Evolutionary conservation across 2,113 vertebrate species (phyloP), one percentile per base, ranked within the genome.

Genomic region (Ploceus nigricollis): DNA sequence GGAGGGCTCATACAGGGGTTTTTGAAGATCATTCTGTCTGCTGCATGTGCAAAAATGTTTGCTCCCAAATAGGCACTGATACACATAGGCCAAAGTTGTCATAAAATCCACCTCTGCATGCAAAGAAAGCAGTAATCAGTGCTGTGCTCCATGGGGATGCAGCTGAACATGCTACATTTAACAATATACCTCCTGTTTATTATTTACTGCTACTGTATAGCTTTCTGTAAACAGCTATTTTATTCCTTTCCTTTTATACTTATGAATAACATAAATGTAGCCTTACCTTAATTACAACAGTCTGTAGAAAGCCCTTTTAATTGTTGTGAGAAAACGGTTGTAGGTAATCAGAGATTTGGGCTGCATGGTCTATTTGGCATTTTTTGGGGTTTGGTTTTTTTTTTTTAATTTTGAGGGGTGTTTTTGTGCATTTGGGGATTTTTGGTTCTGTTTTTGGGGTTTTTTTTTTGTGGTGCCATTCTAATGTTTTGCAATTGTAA

Each of bases 181-280:
- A 93, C 76, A 75, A 31, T 87, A 95, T 93, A 94, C 85, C 94
- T 92, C 93, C 80, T 81, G 53, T 84, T 92, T 90, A 63, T 95
- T 94, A 88, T 90, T 96, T 92, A 93, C 86, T 93, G 82, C 93
- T 94, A 95, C 82, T 89, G 77, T 92, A 87, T 71, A 87, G 50
- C 57, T 76, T 96, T 47, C 63, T 64, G 19, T n/a, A 70, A 80
- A 69, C n/a, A 68, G 44, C 44, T 84, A 50, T 47, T 79, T 84
- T 90, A 40, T 92, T 89, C 0, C 35, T 92, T 89, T 93, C 69
- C 25, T 75, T 73, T 90, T 81, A 42, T 70, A 78, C 53, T 24
- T 83, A 92, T 65, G 40, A 87, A 71, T 66, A 69, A 78, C 76
- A 45, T 64, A 83, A 93, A 89, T 84, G 76, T 95, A 95, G 80